Conservation (phyloP, 2,888 invertebrate genomes). For the Pilophorus perplexus region DNA sequence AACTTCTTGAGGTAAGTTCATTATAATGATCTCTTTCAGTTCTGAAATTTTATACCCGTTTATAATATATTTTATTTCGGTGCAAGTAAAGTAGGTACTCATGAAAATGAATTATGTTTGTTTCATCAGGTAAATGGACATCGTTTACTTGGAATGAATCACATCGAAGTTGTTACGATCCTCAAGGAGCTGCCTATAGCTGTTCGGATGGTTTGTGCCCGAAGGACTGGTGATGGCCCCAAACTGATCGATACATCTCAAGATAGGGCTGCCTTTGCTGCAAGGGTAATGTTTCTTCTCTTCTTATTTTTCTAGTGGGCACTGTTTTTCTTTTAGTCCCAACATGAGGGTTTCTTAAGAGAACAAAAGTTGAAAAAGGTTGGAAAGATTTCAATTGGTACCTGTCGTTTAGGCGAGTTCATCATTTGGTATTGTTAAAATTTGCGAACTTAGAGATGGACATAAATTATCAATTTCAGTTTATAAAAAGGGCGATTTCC, state of each 20-base stretch:
- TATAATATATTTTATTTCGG: slow-evolving; percentile 21
- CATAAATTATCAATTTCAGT: no score
- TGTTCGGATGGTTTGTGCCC: slow-evolving; percentile 87
- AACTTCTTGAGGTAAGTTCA: slow-evolving; percentile 69
- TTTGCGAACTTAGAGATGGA: no score
- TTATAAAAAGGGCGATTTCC: no score
- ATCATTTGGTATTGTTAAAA: no score
- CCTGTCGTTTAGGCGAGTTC: no score
- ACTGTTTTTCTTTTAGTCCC: no score
- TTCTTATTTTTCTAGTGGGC: not conserved
- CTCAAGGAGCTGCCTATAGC: slow-evolving; percentile 86
- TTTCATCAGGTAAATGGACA: slow-evolving; percentile 93
- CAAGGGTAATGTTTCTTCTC: slow-evolving; percentile 59
- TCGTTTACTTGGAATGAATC: slow-evolving; percentile 85
- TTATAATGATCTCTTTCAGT: not conserved
- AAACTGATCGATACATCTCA: slow-evolving; percentile 73
- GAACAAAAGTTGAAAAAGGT: no score
- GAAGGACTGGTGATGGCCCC: slow-evolving; percentile 52
- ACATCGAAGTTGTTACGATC: slow-evolving; percentile 89
- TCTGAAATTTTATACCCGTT: not conserved
- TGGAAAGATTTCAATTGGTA: no score
- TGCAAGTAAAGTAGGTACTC: no score
- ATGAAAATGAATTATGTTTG: no score
- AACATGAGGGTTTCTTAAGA: no score
- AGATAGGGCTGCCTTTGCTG: slow-evolving; percentile 73